phyloP scores from a whole-genome alignment of 2,888 invertebrate species.

The Metalampra italica region DNA sequence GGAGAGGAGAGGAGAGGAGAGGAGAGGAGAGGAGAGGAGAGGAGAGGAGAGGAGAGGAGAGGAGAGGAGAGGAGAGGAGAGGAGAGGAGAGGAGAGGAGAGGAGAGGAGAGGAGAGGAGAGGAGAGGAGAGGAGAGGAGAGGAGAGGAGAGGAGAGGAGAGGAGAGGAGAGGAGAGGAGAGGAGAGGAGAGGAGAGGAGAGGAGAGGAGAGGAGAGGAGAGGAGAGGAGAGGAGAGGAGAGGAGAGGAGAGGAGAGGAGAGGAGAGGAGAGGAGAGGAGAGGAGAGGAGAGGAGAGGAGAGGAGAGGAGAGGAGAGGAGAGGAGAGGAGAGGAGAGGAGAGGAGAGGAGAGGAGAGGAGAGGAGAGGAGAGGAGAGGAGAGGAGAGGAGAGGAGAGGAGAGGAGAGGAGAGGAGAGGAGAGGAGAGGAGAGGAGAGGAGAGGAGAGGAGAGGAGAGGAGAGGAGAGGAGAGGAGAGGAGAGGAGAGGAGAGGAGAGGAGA shows the following conservation, averaged over 20 bases:
- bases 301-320: conserved; percentile 1
- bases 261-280: not conserved
- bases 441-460: not conserved
- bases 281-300: conserved; percentile 2
- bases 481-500: conserved; percentile 1
- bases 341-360: conserved; percentile 2
- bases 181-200: not conserved
- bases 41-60: conserved; percentile 3
- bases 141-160: not conserved
- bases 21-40: conserved; percentile 3
- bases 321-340: conserved; percentile 2
- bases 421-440: conserved; percentile 1
- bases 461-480: conserved; percentile 4
- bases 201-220: not conserved
- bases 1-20: too few relatives aligned
- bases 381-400: conserved; percentile 1
- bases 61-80: conserved; percentile 3
- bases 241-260: not conserved
- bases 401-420: conserved; percentile 3
- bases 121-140: conserved; percentile 1
- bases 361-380: conserved; percentile 3
- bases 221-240: not conserved
- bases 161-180: not conserved
- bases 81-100: not conserved
- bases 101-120: conserved; percentile 2